Base-by-base conservation (phyloP, 64 coral and sea anemone genomes). In the Actinia tenebrosa region DNA sequence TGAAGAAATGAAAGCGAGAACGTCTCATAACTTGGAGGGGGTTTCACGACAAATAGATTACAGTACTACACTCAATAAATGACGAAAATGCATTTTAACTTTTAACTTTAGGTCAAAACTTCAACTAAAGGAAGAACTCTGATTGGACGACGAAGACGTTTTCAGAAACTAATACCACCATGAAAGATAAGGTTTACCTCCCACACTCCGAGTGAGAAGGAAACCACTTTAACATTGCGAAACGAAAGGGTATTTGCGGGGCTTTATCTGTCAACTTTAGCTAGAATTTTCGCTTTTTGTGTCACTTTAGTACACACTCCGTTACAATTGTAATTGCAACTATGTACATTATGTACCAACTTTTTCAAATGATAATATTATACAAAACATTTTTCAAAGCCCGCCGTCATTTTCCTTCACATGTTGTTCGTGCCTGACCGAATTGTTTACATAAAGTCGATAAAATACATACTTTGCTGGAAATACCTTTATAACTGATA, bases 141-240 rank as follows among this genome's bases (percentile, higher is more conserved):
- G 69, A 75, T 43, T 75, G 69, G 69, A 26, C 23, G 26, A 75
- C 15, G 69, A 75, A 75, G 10, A 30, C 27, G 25, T 75, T 75
- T 30, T 37, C n/a, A 75, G 69, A 75, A 75, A 75, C 69, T 75
- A 75, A 75, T 75, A 75, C 69, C 27, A 43, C 69, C 26, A 75
- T 75, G 69, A 75, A 75, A 75, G 69, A 75, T 75, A 75, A 75
- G 69, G 69, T 75, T 75, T 75, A 16, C 69, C 27, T 75, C 69
- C 69, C 69, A 75, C 69, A 75, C 69, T 30, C 69, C 69, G 25
- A 69, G 26, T 75, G 10, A 75, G 69, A 75, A 75, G 26, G 23
- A 30, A 75, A 75, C 69, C 69, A 75, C 69, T 75, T 75, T 75
- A 75, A 15, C 69, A 75, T 75, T 75, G 26, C 69, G 69, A 75